These are phyloP conservation scores for Tetranychus truncatus DNA, from an alignment of 2,888 invertebrate species.

Conservation along the genomic window DNA sequence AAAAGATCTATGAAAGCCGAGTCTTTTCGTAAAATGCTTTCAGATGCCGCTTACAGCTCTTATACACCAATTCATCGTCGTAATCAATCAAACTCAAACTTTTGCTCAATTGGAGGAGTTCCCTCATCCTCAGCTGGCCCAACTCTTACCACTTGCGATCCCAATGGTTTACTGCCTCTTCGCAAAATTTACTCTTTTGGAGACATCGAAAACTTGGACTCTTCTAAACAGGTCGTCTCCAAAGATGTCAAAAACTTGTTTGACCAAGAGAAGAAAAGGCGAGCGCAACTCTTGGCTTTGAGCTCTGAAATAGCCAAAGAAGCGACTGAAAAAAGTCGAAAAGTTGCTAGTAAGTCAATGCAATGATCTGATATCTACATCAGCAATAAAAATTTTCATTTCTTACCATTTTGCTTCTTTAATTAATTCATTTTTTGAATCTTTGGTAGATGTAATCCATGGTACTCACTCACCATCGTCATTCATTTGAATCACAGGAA, in stretches of 20 bases:
- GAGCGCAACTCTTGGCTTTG: slow-evolving; percentile 69
- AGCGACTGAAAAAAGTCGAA: slow-evolving; percentile 84
- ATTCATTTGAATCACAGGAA: not conserved
- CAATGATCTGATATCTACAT: not conserved
- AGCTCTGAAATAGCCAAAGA: slow-evolving; percentile 72
- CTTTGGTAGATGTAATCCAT: not conserved
- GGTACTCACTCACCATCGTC: not conserved
- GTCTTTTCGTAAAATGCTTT: slow-evolving; percentile 25
- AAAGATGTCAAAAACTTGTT: slow-evolving; percentile 45
- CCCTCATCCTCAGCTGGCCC: slow-evolving; percentile 9
- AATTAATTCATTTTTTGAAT: too few relatives aligned
- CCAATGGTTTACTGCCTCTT: not conserved
- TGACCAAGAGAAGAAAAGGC: slow-evolving; percentile 63
- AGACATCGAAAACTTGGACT: not conserved
- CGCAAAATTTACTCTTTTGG: not conserved
- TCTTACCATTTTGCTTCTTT: not conserved
- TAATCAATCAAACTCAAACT: not conserved
- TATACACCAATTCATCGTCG: slow-evolving; percentile 10
- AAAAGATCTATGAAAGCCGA: slow-evolving; percentile 26
- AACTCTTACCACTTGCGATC: not conserved
- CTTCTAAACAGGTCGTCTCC: not conserved
- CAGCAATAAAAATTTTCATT: not conserved
- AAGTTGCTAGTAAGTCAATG: slow-evolving; percentile 58
- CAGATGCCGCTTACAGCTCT: slow-evolving; percentile 21
- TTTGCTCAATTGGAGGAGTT: not conserved